Percentiles rank a stretch among this genome's conserved stretches.
These are phyloP conservation scores for Girardinus metallicus DNA, from an alignment of 2,797 vertebrate species.

Conservation along the genomic window DNA sequence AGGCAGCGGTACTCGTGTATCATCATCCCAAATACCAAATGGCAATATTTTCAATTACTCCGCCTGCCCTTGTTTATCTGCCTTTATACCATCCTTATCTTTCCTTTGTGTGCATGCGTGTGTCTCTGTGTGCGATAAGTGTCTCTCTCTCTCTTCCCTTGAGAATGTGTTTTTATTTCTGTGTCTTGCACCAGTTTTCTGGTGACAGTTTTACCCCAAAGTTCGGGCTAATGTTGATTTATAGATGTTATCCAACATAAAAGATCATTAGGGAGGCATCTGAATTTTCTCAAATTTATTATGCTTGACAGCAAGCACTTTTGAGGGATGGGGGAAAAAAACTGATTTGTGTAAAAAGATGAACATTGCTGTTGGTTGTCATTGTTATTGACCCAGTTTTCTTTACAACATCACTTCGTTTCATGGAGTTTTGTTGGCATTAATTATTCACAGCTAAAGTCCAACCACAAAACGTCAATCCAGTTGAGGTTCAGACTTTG, in stretches of 20 bases:
- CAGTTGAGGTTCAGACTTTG: background rate
- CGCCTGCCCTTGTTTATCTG: constrained; percentile 51
- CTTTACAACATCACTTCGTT: background rate
- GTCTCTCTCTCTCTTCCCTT: constrained; percentile 4
- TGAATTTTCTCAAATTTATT: constrained; percentile 1
- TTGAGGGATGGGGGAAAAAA: background rate
- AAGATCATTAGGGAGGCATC: constrained; percentile 10
- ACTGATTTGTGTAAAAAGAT: background rate
- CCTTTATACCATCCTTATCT: constrained; percentile 52
- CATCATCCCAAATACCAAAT: constrained; percentile 60
- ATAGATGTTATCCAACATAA: constrained; percentile 5
- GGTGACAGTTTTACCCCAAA: constrained; percentile 3
- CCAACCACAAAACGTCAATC: background rate
- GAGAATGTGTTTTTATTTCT: background rate
- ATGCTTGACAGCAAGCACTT: background rate
- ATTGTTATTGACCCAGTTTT: background rate
- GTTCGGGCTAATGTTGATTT: constrained; percentile 1
- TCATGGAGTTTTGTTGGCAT: background rate
- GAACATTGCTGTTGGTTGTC: background rate
- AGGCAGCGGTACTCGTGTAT: constrained; percentile 48
- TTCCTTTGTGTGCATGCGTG: background rate
- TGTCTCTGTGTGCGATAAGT: background rate
- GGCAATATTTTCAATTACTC: constrained; percentile 67
- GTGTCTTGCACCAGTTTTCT: background rate
- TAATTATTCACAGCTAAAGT: background rate